phyloP scores from a whole-genome alignment of 1,140 invertebrate genomes.

The Bombus sylvicola region DNA sequence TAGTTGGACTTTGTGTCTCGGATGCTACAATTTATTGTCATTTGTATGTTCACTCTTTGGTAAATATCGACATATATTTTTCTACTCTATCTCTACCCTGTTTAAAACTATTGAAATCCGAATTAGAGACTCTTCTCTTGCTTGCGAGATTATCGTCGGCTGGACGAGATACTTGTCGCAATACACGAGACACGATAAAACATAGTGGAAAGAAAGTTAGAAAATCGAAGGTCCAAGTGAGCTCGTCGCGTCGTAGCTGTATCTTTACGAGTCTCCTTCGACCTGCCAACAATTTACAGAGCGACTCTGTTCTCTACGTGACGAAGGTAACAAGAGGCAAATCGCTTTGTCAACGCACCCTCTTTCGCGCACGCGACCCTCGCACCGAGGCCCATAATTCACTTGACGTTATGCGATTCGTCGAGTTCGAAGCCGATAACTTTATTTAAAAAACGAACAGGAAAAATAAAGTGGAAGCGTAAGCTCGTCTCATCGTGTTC shows the following conservation, averaged over 20 bases:
- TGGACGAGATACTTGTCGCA: not conserved
- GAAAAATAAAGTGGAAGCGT: not conserved
- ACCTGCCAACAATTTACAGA: conserved; percentile 55
- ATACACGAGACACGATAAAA: too few species aligned
- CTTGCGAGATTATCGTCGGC: too few species aligned
- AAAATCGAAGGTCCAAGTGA: conserved; percentile 33
- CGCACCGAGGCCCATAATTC: conserved; percentile 25
- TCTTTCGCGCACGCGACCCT: conserved; percentile 4
- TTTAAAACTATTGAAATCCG: not conserved
- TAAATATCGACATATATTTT: too few species aligned
- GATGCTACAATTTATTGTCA: not conserved
- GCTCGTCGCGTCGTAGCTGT: not conserved
- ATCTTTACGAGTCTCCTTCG: conserved; percentile 38
- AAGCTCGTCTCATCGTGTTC: conserved; percentile 6
- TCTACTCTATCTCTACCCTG: not conserved
- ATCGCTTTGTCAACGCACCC: conserved; percentile 68
- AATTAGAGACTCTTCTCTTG: not conserved
- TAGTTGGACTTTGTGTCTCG: not conserved
- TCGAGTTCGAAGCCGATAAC: conserved; percentile 55
- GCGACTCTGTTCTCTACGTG: conserved; percentile 56
- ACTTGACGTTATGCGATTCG: conserved; percentile 59
- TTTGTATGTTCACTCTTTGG: not conserved
- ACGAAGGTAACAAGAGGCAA: conserved; percentile 68
- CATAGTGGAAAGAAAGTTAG: not conserved
- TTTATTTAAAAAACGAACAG: conserved; percentile 60